Evolutionary conservation across 2,113 vertebrate genomes (phyloP).

Genomic region (Atlantisia rogersi): DNA sequence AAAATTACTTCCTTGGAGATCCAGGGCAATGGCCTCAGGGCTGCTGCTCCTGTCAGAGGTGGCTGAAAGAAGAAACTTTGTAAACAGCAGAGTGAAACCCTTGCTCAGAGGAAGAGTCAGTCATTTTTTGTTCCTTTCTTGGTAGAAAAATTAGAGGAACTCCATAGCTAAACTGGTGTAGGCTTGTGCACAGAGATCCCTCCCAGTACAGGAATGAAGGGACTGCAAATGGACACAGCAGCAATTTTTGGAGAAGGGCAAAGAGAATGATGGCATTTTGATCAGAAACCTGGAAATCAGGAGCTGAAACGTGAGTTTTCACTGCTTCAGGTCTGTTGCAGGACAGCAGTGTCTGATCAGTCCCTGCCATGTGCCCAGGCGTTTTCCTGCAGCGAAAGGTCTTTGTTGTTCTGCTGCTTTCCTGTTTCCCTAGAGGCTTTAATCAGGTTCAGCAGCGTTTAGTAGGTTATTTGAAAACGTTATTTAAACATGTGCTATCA

Average conservation of each 20-base stretch:
- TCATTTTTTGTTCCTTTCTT: not conserved
- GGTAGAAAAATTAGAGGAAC: not conserved
- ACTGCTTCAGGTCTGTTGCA: not conserved
- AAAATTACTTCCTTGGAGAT: not conserved
- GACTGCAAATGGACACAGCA: not conserved
- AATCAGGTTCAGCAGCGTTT: not conserved
- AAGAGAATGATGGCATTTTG: not conserved
- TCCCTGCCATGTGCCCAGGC: accelerated
- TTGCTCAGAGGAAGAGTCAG: not conserved
- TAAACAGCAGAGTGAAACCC: not conserved
- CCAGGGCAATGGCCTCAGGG: not conserved
- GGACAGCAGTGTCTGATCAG: not conserved
- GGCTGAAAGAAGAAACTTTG: not conserved
- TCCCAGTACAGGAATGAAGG: not conserved
- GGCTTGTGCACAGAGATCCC: too few relatives aligned
- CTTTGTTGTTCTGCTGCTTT: not conserved
- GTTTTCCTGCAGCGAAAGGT: not conserved
- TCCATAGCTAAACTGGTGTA: not conserved
- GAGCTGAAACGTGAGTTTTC: not conserved
- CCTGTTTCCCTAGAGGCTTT: not conserved
- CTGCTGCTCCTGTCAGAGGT: not conserved
- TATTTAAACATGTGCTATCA: not conserved
- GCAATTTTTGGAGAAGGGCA: not conserved
- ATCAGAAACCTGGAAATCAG: not conserved
- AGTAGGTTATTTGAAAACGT: not conserved